Base-by-base conservation (phyloP, 2,888 invertebrate species). In the Pachymerium ferrugineum region DNA sequence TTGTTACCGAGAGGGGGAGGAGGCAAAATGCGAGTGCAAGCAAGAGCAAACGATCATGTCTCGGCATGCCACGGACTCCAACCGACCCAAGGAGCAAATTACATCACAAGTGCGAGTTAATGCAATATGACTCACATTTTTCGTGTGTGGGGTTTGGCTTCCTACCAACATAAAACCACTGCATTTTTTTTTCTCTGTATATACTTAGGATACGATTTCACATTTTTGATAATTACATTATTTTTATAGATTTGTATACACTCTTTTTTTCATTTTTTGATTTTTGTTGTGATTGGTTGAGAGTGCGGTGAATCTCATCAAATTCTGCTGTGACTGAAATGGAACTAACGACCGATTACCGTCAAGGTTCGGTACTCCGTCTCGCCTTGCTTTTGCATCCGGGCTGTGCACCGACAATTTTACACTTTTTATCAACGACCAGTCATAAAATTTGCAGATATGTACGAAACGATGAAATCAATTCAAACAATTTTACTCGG, bases 271-370 rank as follows among this genome's bases (percentile, higher is more conserved):
- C 12, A 8, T 33, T 33, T 33, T 42, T 42, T 42, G 12, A n/a
- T 42, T 47, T 16, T 42, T 3, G 42, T 42, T 14, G 42, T 42
- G 19, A 47, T 47, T 47, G 47, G 47, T 8, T 47, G 16, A 14
- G 47, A 4, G 47, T 47, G 47, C 47, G 47, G 16, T 47, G 47
- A 47, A 47, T 47, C 16, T 47, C 47, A 47, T 47, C 47, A 47
- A 47, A 47, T 47, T 47, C 19, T 14, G 47, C 47, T 47, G 19
- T 47, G 47, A 47, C 47, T 47, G 47, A 47, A 47, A 47, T 47
- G 47, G 47, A 47, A 47, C 47, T 47, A 47, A 47, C 47, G 47
- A 47, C 47, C 47, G 47, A 47, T 47, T 47, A 47, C 47, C 47
- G 47, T 47, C 47, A 47, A 47, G 47, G 47, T 47, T 47, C 47